Percentiles rank a stretch among this genome's conserved stretches.
phyloP scores from a whole-genome alignment of 2,113 vertebrate species.

The Phalacrocorax pelagicus region DNA sequence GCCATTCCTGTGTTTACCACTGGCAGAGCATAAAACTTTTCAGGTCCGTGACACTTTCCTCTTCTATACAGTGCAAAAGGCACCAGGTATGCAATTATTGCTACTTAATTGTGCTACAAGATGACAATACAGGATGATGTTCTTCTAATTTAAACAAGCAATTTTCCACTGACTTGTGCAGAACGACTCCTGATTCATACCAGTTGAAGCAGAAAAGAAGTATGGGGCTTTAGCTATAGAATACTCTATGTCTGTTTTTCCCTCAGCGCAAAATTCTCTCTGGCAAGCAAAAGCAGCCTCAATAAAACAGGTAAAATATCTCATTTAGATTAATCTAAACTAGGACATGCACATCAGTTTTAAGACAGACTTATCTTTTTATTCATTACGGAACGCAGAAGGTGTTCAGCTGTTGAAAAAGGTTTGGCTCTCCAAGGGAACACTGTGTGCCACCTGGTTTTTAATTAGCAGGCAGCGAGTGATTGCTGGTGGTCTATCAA shows the following conservation, averaged over 20 bases:
- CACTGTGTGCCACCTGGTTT: not conserved
- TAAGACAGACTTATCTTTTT: not conserved
- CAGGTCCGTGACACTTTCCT: not conserved
- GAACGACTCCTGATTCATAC: not conserved
- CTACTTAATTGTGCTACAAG: not conserved
- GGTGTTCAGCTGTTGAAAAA: not conserved
- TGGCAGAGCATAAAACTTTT: not conserved
- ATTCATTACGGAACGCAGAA: not conserved
- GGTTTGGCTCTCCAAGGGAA: not conserved
- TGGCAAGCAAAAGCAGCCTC: not conserved
- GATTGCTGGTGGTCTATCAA: not conserved
- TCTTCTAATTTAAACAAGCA: not conserved
- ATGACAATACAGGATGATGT: not conserved
- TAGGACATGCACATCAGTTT: not conserved
- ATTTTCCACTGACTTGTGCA: not conserved
- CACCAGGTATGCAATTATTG: not conserved
- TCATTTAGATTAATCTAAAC: not conserved
- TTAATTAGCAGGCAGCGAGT: not conserved
- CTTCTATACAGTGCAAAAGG: not conserved
- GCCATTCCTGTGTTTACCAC: not conserved
- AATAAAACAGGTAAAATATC: not conserved
- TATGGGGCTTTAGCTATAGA: not conserved
- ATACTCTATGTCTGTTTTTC: not conserved
- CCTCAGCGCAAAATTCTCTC: not conserved
- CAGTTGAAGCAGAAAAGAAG: not conserved